Conservation (phyloP, 2,797 vertebrate species). For the Xenopus petersii region DNA sequence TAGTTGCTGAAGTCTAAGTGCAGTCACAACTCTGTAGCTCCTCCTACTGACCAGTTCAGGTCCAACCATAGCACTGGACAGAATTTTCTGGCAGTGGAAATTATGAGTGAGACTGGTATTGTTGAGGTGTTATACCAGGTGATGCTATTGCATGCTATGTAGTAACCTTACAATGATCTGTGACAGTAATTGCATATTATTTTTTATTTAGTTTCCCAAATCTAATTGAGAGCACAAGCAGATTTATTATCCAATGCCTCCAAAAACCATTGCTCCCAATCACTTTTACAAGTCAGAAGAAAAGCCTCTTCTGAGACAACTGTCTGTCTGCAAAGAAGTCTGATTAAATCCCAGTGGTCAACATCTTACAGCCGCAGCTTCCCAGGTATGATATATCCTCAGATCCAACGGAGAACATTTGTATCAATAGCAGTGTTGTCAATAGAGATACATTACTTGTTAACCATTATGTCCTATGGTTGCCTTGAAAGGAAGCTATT, state of each 20-base stretch:
- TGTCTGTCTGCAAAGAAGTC: constrained; percentile 67
- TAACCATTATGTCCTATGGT: too few species aligned
- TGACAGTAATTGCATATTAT: not conserved
- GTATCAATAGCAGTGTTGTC: not conserved
- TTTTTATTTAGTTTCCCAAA: constrained; percentile 60
- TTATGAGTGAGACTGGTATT: too few species aligned
- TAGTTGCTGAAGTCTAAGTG: too few species aligned
- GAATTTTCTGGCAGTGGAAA: too few species aligned
- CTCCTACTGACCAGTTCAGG: too few species aligned
- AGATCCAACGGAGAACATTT: not conserved
- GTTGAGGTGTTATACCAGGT: too few species aligned
- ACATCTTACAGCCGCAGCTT: constrained; percentile 70
- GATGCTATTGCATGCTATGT: too few species aligned
- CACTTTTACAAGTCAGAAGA: constrained; percentile 58
- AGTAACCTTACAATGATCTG: not conserved
- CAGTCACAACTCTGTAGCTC: too few species aligned
- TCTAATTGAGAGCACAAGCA: constrained; percentile 55
- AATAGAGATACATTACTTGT: not conserved
- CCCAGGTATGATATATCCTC: constrained; percentile 60
- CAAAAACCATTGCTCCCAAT: constrained; percentile 63
- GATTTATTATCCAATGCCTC: constrained; percentile 65
- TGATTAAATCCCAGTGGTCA: constrained; percentile 68
- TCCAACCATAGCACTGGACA: too few species aligned
- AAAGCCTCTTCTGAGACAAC: constrained; percentile 60
- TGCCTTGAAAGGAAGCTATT: too few species aligned